A percentile compares a stretch with the other conserved stretches of the same genome.
phyloP scores from a whole-genome alignment of 2,113 vertebrate genomes.

The Sebastes fasciatus region DNA sequence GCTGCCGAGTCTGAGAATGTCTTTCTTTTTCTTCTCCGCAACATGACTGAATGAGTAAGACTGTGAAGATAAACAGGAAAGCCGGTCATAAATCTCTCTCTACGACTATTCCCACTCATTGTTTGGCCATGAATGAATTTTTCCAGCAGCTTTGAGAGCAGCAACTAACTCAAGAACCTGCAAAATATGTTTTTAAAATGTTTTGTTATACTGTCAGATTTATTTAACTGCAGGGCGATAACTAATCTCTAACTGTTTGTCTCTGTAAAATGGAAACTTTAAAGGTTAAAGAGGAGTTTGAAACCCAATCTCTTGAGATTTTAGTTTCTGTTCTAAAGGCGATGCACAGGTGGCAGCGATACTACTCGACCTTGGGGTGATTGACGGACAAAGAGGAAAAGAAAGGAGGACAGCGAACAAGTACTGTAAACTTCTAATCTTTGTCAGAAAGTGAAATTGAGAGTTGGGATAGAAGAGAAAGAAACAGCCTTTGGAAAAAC shows the following conservation, averaged over 20 bases:
- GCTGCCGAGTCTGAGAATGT: constrained; percentile 23
- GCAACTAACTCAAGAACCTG: neutral
- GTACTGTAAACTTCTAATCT: constrained; percentile 2
- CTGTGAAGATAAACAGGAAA: constrained; percentile 65
- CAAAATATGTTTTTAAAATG: neutral
- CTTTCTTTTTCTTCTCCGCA: constrained; percentile 1
- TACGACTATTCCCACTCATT: constrained; percentile 39
- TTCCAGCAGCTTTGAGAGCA: constrained; percentile 20
- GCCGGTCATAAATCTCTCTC: constrained; percentile 53
- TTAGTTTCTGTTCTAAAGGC: neutral
- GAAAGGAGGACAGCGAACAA: neutral
- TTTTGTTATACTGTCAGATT: constrained; percentile 3
- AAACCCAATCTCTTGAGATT: constrained; percentile 21
- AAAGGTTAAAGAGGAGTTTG: neutral
- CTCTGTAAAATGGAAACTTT: neutral
- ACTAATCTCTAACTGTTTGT: neutral
- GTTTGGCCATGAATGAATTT: constrained; percentile 55
- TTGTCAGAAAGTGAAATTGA: constrained; percentile 5
- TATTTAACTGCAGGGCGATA: neutral
- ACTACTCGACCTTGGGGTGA: neutral
- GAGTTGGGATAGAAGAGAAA: neutral
- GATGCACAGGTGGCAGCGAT: constrained; percentile 3
- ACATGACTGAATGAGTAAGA: constrained; percentile 49
- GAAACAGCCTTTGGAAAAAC: neutral
- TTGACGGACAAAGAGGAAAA: neutral